These are phyloP conservation scores for Stenchaetothrips biformis DNA, from an alignment of 2,888 invertebrate genomes.

Conservation along the genomic window DNA sequence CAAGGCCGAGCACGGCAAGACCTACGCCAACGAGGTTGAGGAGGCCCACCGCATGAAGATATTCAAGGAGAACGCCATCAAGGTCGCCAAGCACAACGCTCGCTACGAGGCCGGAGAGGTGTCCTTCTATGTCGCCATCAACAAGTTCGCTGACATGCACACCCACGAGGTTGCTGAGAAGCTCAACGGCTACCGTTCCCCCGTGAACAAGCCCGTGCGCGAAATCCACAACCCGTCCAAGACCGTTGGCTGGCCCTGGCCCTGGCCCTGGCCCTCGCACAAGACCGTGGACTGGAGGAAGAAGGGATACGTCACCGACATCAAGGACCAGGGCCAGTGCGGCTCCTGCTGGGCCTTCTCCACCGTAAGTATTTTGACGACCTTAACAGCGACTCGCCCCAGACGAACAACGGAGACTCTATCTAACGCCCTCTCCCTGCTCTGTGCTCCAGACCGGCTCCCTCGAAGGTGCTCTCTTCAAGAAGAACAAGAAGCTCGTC, in stretches of 20 bases:
- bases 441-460: slow-evolving; percentile 51
- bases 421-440: not conserved
- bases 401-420: not conserved
- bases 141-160: slow-evolving; percentile 80
- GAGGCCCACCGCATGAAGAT: slow-evolving; percentile 81
- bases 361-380: slow-evolving; percentile 54
- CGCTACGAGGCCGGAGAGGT: slow-evolving; percentile 60
- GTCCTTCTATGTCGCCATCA: slow-evolving; percentile 62
- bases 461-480: slow-evolving; percentile 52
- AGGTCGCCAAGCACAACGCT: slow-evolving; percentile 78
- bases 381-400: not conserved
- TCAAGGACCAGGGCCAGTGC: slow-evolving; percentile 79
- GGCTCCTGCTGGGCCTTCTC: slow-evolving; percentile 84
- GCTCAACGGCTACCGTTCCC: slow-evolving; percentile 57
- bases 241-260: not conserved
- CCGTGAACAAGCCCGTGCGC: slow-evolving; percentile 62
- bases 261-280: slow-evolving; percentile 12
- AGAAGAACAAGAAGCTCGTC: slow-evolving; percentile 49
- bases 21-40: slow-evolving; percentile 64
- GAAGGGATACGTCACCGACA: slow-evolving; percentile 74
- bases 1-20: slow-evolving; percentile 58
- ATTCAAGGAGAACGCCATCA: slow-evolving; percentile 77
- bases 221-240: slow-evolving; percentile 44
- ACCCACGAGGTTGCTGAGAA: slow-evolving; percentile 68
- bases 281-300: slow-evolving; percentile 57